Percentiles rank a stretch among this genome's conserved stretches.
Conservation (phyloP, 1,140 invertebrate species). For the Solen grandis region DNA sequence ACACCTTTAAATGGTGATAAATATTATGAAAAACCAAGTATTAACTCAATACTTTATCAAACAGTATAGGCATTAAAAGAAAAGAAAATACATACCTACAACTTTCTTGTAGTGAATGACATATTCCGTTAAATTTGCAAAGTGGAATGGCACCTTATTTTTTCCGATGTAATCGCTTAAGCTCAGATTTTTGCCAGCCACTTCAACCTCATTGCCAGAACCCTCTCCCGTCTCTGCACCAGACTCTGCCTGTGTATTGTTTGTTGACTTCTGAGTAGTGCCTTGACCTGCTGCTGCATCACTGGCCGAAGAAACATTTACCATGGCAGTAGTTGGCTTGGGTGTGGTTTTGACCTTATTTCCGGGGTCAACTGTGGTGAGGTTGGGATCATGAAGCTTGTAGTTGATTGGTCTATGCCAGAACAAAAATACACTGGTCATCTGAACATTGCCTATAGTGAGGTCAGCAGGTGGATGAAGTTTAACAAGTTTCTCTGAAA, state of each 20-base stretch:
- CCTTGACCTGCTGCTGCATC: not conserved
- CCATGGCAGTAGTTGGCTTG: too few species aligned
- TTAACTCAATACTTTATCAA: too few species aligned
- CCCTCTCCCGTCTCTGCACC: not conserved
- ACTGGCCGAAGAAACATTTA: not conserved
- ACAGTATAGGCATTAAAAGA: too few species aligned
- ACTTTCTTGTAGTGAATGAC: too few species aligned
- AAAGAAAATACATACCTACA: too few species aligned
- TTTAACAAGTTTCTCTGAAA: slow-evolving; percentile 39
- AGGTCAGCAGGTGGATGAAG: slow-evolving; percentile 40
- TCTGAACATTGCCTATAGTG: slow-evolving; percentile 6
- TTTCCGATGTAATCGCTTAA: slow-evolving; percentile 18
- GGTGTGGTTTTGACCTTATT: too few species aligned
- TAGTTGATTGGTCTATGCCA: slow-evolving; percentile 38
- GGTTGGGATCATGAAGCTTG: not conserved
- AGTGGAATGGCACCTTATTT: slow-evolving; percentile 39
- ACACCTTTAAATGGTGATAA: too few species aligned
- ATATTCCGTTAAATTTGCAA: slow-evolving; percentile 30
- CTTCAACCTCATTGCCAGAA: not conserved
- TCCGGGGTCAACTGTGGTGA: too few species aligned
- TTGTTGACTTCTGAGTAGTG: not conserved
- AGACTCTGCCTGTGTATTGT: not conserved
- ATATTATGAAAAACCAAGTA: too few species aligned
- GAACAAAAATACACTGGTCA: slow-evolving; percentile 12
- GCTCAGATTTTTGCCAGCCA: slow-evolving; percentile 19